Conservation (phyloP, 2,888 invertebrate species). For the Platynereis dumerilii region DNA sequence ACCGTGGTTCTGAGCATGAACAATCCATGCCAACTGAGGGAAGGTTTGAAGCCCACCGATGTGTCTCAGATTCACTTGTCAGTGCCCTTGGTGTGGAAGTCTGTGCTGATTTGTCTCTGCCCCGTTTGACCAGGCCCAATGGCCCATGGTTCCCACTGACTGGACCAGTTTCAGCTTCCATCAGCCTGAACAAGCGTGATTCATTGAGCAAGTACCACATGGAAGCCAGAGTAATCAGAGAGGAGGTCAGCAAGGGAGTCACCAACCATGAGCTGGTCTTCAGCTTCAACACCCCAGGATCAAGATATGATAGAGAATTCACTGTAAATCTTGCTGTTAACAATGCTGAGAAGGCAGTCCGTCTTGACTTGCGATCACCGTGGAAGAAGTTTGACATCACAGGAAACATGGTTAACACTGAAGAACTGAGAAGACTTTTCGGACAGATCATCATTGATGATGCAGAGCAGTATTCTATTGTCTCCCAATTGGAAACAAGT, state of each 20-base stretch:
- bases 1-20: conserved; percentile 68
- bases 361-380: conserved; percentile 32
- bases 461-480: too few relatives aligned
- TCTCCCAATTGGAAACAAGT: neutral
- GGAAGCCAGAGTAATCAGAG: conserved; percentile 41
- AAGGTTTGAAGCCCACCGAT: conserved; percentile 66
- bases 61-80: conserved; percentile 68
- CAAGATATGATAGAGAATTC: conserved; percentile 73
- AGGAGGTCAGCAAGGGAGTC: conserved; percentile 3
- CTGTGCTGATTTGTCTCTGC: conserved; percentile 74
- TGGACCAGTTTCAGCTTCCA: conserved; percentile 47
- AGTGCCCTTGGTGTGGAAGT: conserved; percentile 83
- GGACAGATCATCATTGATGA: too few relatives aligned
- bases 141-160: conserved; percentile 60
- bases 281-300: conserved; percentile 84
- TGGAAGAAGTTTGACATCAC: conserved; percentile 45
- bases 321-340: conserved; percentile 50
- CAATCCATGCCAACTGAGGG: conserved; percentile 73
- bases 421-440: too few relatives aligned
- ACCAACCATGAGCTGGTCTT: conserved; percentile 14
- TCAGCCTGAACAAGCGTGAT: conserved; percentile 50
- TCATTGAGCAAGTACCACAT: conserved; percentile 51
- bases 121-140: conserved; percentile 70
- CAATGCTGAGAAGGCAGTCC: conserved; percentile 20
- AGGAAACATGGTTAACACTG: conserved; percentile 43